phyloP scores from a whole-genome alignment of 2,113 vertebrate species.

The Tonatia bakeri region DNA sequence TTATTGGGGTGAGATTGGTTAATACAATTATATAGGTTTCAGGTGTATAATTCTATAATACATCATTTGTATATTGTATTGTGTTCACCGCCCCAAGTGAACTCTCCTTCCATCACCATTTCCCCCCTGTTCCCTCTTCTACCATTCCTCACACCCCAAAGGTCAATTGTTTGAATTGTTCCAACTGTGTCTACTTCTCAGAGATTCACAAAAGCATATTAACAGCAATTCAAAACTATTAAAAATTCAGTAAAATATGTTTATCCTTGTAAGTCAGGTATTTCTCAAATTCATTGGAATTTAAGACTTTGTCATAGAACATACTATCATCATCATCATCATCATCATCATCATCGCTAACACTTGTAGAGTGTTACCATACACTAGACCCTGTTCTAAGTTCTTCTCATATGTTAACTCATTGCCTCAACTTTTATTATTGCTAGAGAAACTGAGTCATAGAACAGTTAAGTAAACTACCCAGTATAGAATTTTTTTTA shows the following conservation, averaged over 20 bases:
- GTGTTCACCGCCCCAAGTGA: too few species aligned
- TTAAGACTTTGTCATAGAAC: background rate
- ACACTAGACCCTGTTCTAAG: background rate
- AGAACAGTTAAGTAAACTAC: background rate
- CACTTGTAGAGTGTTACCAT: background rate
- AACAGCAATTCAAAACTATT: background rate
- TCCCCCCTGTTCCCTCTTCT: too few species aligned
- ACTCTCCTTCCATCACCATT: too few species aligned
- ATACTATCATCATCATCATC: background rate
- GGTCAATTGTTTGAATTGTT: background rate
- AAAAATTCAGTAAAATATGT: background rate
- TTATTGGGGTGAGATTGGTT: too few species aligned
- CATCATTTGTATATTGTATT: too few species aligned
- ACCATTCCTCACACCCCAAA: too few species aligned
- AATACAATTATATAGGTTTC: too few species aligned
- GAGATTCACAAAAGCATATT: background rate
- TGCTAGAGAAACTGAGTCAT: background rate
- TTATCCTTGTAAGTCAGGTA: background rate
- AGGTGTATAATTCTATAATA: too few species aligned
- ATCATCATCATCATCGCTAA: background rate
- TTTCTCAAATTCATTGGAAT: background rate
- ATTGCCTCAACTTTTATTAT: background rate
- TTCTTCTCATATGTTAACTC: background rate
- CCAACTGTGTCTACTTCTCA: background rate
- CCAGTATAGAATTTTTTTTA: background rate